Base-by-base conservation (phyloP, 2,888 invertebrate species). In the Tipula confusa region DNA sequence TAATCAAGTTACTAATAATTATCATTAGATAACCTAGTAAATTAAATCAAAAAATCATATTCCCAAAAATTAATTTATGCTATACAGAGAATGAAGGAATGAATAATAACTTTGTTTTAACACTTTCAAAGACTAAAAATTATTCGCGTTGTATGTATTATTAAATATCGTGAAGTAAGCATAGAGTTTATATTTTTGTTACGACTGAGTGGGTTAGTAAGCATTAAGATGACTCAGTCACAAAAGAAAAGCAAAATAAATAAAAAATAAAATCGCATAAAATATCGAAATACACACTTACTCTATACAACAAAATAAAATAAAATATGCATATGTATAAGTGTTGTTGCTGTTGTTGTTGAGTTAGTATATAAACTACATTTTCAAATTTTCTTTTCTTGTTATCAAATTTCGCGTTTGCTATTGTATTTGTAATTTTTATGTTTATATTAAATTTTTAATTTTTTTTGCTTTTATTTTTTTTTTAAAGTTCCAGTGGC, bases 121-220 rank as follows among this genome's bases (percentile, higher is more conserved):
- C 64, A 64, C 24, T 24, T 64, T 64, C 64, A 11, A 24, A 4
- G 24, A 64, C 64, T 24, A 64, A 64, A 24, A 9, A 9, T 3
- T 64, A 64, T 64, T 64, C 24, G 64, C 24, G 64, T 48, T 33
- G 33, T 33, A 3, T 3, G 11, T 33, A 4, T 33, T 48, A 48
- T 48, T 48, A 4, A 48, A 48, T 48, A 48, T 6, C 18, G 18
- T 7, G 3, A 24, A 64, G 24, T 24, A 18, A 2, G 64, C 9
- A 9, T 64, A 64, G 64, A 24, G 24, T 64, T 24, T 64, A 24
- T 9, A 64, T 24, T 64, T 43, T 24, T 64, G 24, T 64, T 64
- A 64, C 64, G 64, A 64, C 64, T 64, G 64, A 64, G 64, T 64
- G 64, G 64, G 64, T 64, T 64, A 43, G 43, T 43, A 15, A 64